Base-by-base conservation (phyloP, 2,113 vertebrate species). In the Alethe diademata region DNA sequence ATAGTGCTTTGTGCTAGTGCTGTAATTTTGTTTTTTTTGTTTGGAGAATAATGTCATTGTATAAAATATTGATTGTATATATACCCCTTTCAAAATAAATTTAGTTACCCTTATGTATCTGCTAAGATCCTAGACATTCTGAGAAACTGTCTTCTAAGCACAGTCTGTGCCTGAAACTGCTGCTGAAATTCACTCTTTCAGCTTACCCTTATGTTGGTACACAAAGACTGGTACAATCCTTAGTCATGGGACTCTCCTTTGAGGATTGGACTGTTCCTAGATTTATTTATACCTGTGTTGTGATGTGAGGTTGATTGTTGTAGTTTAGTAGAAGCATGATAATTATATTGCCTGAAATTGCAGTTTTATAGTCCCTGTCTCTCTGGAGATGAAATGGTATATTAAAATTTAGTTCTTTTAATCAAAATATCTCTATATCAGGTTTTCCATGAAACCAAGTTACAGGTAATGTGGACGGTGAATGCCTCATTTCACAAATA, bases 141-240 rank as follows among this genome's bases (percentile, higher is more conserved):
- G 56, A 78, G 47, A 78, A 84, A 45, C 11, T 0, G 4, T 72
- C 25, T 81, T 83, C 28, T 42, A n/a, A 85, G 51, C 23, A 50
- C 2, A 24, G 35, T 54, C 6, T 42, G 8, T 73, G 33, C 23
- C 15, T 58, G 51, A 81, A 92, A 31, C 26, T 56, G 23, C 38
- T 90, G 33, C 65, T 85, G 42, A 62, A 90, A 56, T 74, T 75
- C 38, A 35, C 12, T 50, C 24, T n/a, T 38, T 35, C 33, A 56
- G 10, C 3, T 86, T n/a, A 11, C 6, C 9, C 9, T 91, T 0
- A 0, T 12, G 6, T 42, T 67, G 16, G 19, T 3, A 4, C 60
- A n/a, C 28, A 26, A 76, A 48, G 22, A 31, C n/a, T 73, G 38
- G 26, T 69, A 8, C 24, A 69, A 2, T 76, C 16, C 42, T 60